Evolutionary conservation across 2,113 vertebrate species (phyloP), one percentile per base, ranked within the genome.

Genomic region (Shinisaurus crocodilurus): DNA sequence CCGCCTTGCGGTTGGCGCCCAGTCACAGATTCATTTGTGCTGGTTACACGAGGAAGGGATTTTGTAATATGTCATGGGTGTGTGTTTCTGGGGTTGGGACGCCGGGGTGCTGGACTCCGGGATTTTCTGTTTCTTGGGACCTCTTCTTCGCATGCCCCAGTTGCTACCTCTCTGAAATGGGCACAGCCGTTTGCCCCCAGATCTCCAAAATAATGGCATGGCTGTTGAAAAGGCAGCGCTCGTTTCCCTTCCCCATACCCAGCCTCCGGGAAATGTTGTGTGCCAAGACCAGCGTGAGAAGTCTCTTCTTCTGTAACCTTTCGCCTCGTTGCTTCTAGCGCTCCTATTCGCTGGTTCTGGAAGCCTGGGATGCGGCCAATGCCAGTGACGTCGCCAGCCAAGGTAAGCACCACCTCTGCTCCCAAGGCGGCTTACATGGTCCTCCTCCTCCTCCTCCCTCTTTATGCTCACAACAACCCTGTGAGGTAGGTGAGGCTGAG

Each of bases 341-440:
- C 92, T 97, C 97, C 2, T 97, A 97, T 90, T 98, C 97, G 43
- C 90, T 98, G 95, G 97, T 98, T 88, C 94, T 98, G 92, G 97
- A 98, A 80, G 97, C 96, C 74, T 77, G 97, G 93, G 97, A 97
- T 88, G 92, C 95, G 16, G 97, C 97, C 93, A 97, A 97, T 81
- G 93, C 96, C 86, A 96, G 96, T 6, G 37, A 89, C 29, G 92
- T 97, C 82, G 93, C 80, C 76, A 86, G 43, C 43, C 48, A 60
- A 40, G 69, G 82, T 85, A 43, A 83, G 83, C 29, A 15, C n/a
- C n/a, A n/a, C n/a, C n/a, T n/a, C n/a, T n/a, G n/a, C n/a, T n/a
- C n/a, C 48, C 48, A 48, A 3, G 7, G 48, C 48, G 7, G 48
- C 48, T 48, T 48, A 48, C 48, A 7, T 48, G 48, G 48, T 48